Base-by-base conservation (phyloP, 1,140 invertebrate species). In the Halesus radiatus region DNA sequence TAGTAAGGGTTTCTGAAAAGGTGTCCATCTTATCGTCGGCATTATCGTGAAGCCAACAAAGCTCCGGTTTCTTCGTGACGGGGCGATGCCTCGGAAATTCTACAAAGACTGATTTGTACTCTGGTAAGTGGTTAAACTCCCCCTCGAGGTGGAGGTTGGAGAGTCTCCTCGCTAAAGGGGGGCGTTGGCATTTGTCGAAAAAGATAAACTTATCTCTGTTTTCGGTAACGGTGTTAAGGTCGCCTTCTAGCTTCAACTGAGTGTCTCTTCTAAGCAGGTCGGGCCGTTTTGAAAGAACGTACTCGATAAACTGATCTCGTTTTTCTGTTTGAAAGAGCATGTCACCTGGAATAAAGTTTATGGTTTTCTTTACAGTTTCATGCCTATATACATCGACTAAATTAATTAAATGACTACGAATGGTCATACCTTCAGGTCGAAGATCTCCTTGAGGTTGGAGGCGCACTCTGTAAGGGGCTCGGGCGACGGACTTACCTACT, bases 201-300 rank as follows among this genome's bases (percentile, higher is more conserved):
- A 89, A 86, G 0, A 90, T 83, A 83, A 89, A 92, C 56, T 91
- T 88, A 10, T 90, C 89, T n/a, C 88, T 86, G 81, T 87, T 90
- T 84, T 92, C 91, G 3, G 91, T 91, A 6, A 85, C 84, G 3
- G 84, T 88, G 78, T 90, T 87, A 23, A 91, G 80, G 26, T 89
- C 86, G 50, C 91, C 91, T 82, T 91, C 90, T 10, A 91, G 84
- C 77, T 90, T 90, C 45, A 92, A 83, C 73, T 90, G 85, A 6
- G 89, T 88, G 1, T 88, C 87, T 22, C 88, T 80, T 73, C 89
- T 86, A 64, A 86, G 84, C 0, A 88, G 85, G 32, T 88, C 85
- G 1, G 89, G 86, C 74, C 90, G 86, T 75, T 86, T 87, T 15
- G 86, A 85, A 54, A 89, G 86, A 7, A 89, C 80, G 88, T 89